Evolutionary conservation across 2,797 vertebrate genomes (phyloP).

Genomic region (Neostethus bicornis): DNA sequence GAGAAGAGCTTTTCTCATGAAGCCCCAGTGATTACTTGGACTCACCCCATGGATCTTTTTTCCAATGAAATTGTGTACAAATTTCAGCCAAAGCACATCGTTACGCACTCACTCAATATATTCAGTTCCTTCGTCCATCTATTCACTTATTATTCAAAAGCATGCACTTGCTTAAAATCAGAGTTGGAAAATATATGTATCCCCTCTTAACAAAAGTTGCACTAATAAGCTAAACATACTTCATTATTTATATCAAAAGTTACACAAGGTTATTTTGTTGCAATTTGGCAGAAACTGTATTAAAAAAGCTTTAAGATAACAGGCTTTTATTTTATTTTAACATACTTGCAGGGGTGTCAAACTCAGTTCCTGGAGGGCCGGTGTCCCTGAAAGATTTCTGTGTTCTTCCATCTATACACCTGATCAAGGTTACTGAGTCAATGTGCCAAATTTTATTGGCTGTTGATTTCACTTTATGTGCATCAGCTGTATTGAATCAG

Average conservation of each 20-base stretch:
- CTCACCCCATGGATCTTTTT: background rate
- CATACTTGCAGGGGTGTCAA: too few relatives aligned
- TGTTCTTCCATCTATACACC: too few relatives aligned
- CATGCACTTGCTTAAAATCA: slow-evolving; percentile 8
- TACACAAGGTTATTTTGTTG: background rate
- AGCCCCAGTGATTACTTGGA: slow-evolving; percentile 5
- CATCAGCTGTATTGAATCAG: too few relatives aligned
- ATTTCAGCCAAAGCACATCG: slow-evolving; percentile 20
- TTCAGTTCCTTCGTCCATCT: slow-evolving; percentile 7
- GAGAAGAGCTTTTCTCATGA: slow-evolving; percentile 12
- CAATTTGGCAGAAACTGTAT: background rate
- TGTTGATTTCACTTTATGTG: too few relatives aligned
- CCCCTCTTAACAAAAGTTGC: slow-evolving; percentile 1
- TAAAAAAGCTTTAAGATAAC: too few relatives aligned
- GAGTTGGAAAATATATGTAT: background rate
- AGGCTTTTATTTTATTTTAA: too few relatives aligned
- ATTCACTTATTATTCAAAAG: slow-evolving; percentile 11
- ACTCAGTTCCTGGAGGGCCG: too few relatives aligned
- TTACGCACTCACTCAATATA: slow-evolving; percentile 17
- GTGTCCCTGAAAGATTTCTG: too few relatives aligned
- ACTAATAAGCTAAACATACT: slow-evolving; percentile 12
- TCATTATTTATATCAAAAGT: background rate
- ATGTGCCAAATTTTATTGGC: too few relatives aligned
- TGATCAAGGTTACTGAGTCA: too few relatives aligned
- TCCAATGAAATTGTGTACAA: background rate